Evolutionary conservation across 2,888 invertebrate genomes (phyloP), one percentile per base, ranked within the genome.

Genomic region (Cryptus viduatorius): DNA sequence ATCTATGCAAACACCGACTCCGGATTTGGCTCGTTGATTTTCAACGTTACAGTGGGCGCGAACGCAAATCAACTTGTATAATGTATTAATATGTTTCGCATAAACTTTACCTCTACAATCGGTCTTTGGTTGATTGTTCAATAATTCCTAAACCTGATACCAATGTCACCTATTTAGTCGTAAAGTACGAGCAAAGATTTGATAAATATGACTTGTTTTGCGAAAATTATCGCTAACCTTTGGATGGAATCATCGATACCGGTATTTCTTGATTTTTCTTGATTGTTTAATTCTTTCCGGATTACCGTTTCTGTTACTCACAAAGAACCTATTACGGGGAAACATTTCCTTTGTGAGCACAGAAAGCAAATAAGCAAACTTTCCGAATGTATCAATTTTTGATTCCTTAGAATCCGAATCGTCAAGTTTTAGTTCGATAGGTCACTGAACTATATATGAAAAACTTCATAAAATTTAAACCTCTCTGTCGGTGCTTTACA

Each of bases 21-120:
- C 72, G 61, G 37, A 61, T 64, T 50, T 12, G 78, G 69, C 19
- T 71, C 69, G 79, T 64, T 79, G 71, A 79, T 79, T 79, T 71
- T 72, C 79, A 65, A 48, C 44, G 24, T 24, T 24, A 24, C 24
- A 24, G 24, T 1, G 24, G 24, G 73, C n/a, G 12, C 61, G 59
- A 29, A 8, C 61, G 44, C 29, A 29, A 59, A 59, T 16, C 16
- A 61, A 73, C 46, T 46, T 61, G 1, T 7, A n/a, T 31, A 5
- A 29, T 31, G 29, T 1, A 31, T 31, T 0, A 61, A 61, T 29
- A 5, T 14, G 4, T 61, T 61, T 29, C 59, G 29, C 29, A 29
- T 29, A 29, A 29, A 59, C 24, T 12, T 5, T 37, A 37, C 37
- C 4, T 37, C 37, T 7, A 8, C 37, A 37, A 37, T 7, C 8